A percentile compares a stretch with the other conserved stretches of the same genome.
phyloP scores from a whole-genome alignment of 2,797 vertebrate species.

The Lacerta viridis region DNA sequence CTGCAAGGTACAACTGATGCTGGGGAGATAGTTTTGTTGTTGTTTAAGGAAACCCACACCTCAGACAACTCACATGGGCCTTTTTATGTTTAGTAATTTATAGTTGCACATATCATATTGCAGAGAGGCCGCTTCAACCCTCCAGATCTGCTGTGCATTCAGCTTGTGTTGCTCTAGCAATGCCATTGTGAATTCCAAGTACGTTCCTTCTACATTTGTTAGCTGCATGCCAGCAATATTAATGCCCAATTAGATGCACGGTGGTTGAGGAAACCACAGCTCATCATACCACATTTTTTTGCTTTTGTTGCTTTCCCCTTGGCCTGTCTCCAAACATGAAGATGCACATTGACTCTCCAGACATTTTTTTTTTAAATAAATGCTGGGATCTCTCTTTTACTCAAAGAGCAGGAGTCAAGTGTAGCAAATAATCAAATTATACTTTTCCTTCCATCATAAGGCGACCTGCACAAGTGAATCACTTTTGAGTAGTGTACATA shows the following conservation, averaged over 20 bases:
- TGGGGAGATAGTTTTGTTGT: background rate
- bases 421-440: conserved; percentile 25
- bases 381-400: conserved; percentile 5
- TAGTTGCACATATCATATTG: background rate
- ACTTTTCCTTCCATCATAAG: background rate
- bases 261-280: conserved; percentile 21
- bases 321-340: background rate
- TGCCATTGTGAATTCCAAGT: background rate
- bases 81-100: accelerated
- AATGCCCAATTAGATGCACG: conserved; percentile 25
- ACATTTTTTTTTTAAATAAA: conserved; percentile 36
- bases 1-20: background rate
- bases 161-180: conserved; percentile 18
- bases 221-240: conserved; percentile 3
- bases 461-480: background rate
- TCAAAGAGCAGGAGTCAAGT: conserved; percentile 11
- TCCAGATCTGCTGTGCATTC: conserved; percentile 20
- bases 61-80: accelerated
- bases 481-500: background rate
- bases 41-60: background rate
- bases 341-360: background rate
- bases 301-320: conserved; percentile 16
- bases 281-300: conserved; percentile 7
- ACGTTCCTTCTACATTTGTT: background rate
- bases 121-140: conserved; percentile 22